Conservation (phyloP, 2,888 invertebrate species). For the Subacronicta megacephala region DNA sequence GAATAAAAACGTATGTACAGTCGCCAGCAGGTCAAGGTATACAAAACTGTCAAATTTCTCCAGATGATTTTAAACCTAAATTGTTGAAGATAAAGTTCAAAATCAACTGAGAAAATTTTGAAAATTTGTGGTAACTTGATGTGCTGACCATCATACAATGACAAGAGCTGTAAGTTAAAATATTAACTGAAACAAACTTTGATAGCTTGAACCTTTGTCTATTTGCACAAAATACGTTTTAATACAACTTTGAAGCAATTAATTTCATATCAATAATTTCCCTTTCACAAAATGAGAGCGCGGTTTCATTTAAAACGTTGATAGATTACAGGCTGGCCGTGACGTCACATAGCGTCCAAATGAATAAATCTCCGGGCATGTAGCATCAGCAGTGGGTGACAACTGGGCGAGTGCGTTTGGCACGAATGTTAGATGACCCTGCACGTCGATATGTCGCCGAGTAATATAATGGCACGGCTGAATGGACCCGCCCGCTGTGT, state of each 20-base stretch:
- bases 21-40: no score
- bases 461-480: slow-evolving; percentile 46
- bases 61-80: no score
- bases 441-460: slow-evolving; percentile 46
- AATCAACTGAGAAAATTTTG: no score
- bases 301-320: slow-evolving; percentile 53
- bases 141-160: no score
- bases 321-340: slow-evolving; percentile 59
- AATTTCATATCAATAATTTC: slow-evolving; percentile 24
- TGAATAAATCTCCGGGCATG: slow-evolving; percentile 73
- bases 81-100: no score
- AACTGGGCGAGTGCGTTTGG: slow-evolving; percentile 70
- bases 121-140: no score
- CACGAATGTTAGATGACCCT: slow-evolving; percentile 71
- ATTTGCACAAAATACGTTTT: neutral
- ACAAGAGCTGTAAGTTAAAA: no score
- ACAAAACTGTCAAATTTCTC: no score
- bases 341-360: slow-evolving; percentile 61
- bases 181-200: no score
- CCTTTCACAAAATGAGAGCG: slow-evolving; percentile 39
- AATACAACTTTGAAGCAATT: slow-evolving; percentile 8
- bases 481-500: slow-evolving; percentile 46
- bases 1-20: no score
- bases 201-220: neutral
- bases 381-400: slow-evolving; percentile 69